A percentile compares a stretch with the other conserved stretches of the same genome.
phyloP scores from a whole-genome alignment of 64 coral and sea anemone genomes.

The Pocillopora damicornis region DNA sequence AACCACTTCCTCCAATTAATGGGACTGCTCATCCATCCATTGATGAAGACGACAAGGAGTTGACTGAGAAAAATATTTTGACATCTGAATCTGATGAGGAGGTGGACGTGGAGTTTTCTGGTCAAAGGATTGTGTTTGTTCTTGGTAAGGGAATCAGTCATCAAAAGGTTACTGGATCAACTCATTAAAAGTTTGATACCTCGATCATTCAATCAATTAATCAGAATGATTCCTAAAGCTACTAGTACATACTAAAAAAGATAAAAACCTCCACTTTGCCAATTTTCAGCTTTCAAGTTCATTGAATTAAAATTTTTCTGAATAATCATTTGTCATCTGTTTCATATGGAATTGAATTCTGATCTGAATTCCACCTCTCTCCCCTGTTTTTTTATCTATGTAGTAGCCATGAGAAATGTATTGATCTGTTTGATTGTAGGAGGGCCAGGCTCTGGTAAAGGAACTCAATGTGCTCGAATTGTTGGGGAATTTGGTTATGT shows the following conservation, averaged over 20 bases:
- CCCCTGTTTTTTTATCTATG: neutral
- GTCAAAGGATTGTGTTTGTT: slow-evolving; percentile 93
- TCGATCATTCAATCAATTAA: no score
- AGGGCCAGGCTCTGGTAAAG: slow-evolving; percentile 95
- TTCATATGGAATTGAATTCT: no score
- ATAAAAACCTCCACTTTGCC: no score
- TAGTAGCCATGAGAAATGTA: neutral
- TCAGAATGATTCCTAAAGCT: no score
- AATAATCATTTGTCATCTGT: no score
- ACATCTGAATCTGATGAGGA: slow-evolving; percentile 77
- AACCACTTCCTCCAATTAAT: slow-evolving; percentile 79
- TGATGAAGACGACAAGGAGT: slow-evolving; percentile 75
- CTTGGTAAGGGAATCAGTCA: slow-evolving; percentile 60
- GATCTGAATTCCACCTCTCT: neutral
- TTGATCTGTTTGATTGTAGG: slow-evolving; percentile 29
- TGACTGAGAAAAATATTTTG: slow-evolving; percentile 79
- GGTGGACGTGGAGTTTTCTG: slow-evolving; percentile 68
- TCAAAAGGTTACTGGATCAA: neutral
- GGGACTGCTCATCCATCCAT: slow-evolving; percentile 11
- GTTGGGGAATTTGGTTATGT: slow-evolving; percentile 87
- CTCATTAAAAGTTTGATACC: neutral
- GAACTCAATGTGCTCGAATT: slow-evolving; percentile 81
- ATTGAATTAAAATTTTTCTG: no score
- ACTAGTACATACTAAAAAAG: no score
- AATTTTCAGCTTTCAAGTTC: no score